Conservation (phyloP, 2,113 vertebrate species). For the Caretta caretta region DNA sequence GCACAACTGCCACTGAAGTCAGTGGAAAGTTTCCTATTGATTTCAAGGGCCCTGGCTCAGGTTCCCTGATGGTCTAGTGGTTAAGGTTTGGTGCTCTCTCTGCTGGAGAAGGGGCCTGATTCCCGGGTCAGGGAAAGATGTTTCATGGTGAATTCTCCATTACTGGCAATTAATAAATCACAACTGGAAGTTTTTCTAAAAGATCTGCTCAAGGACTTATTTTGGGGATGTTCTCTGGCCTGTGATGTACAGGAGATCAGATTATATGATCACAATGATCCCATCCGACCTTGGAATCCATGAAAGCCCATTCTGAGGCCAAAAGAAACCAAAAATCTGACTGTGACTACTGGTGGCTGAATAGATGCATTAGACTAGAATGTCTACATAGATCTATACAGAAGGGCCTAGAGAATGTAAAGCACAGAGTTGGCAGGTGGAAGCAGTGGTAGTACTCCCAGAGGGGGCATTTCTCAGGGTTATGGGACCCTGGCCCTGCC, state of each 20-base stretch:
- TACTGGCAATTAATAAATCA: background rate
- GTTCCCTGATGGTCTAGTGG: background rate
- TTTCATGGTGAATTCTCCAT: background rate
- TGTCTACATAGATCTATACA: background rate
- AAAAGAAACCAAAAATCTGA: background rate
- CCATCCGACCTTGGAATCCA: background rate
- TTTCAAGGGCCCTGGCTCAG: background rate
- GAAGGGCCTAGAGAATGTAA: background rate
- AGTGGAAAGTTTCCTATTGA: fast-evolving
- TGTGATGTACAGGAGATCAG: too few relatives aligned
- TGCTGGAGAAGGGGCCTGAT: background rate
- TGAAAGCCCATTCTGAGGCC: fast-evolving
- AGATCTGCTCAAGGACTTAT: background rate
- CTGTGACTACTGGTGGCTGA: too few relatives aligned
- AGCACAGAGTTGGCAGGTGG: background rate
- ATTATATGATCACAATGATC: too few relatives aligned
- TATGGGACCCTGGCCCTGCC: background rate
- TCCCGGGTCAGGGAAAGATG: background rate
- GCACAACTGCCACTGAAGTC: background rate
- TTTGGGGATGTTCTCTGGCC: too few relatives aligned
- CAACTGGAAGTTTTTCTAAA: background rate
- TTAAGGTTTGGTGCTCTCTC: background rate
- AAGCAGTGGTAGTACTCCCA: background rate
- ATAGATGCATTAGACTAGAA: background rate
- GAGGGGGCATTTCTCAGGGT: background rate